Evolutionary conservation across 2,113 vertebrate species (phyloP), one percentile per base, ranked within the genome.

Genomic region (Collichthys lucidus): DNA sequence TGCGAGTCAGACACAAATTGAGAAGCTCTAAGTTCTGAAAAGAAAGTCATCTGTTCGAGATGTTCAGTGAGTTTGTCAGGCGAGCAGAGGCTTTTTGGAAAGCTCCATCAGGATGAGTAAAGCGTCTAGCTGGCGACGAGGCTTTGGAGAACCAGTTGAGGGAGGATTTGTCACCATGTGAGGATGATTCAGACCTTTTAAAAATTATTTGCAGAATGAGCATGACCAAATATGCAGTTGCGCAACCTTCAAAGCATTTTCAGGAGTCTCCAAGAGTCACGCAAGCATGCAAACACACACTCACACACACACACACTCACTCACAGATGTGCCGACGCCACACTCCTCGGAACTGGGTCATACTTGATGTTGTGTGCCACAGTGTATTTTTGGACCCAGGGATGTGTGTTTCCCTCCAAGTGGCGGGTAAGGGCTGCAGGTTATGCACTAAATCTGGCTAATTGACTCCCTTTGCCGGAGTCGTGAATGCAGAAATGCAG

Each of bases 291-390:
- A 67, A 8, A 47, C 57, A 47, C 11, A 69, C 64, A 69, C 64
- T 35, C 50, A 57, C 63, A 42, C 65, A 2, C 26, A 26, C 26
- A 70, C 44, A 72, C 59, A 88, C 35, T 50, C 53, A 31, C 55
- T 40, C 59, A 78, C 70, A 80, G 79, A 82, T 86, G 74, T 82
- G 77, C 73, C 15, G 40, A 44, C 66, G 53, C 74, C 31, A 49
- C 74, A 49, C 60, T 79, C 74, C 57, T 73, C 31, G 57, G 40
- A 88, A 88, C 65, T 88, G 88, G 88, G 88, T 90, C 87, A 90
- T 9, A 16, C 59, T 11, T 15, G n/a, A 50, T 64, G 71, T 83
- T 82, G 76, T 74, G 62, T 78, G 47, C 69, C 62, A 29, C 66
- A 9, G 26, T 35, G 77, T 82, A 75, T 91, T 89, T 86, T 69